Percentiles rank a stretch among this genome's conserved stretches.
phyloP scores from a whole-genome alignment of 2,113 vertebrate genomes.

The Hepsetus odoe region DNA sequence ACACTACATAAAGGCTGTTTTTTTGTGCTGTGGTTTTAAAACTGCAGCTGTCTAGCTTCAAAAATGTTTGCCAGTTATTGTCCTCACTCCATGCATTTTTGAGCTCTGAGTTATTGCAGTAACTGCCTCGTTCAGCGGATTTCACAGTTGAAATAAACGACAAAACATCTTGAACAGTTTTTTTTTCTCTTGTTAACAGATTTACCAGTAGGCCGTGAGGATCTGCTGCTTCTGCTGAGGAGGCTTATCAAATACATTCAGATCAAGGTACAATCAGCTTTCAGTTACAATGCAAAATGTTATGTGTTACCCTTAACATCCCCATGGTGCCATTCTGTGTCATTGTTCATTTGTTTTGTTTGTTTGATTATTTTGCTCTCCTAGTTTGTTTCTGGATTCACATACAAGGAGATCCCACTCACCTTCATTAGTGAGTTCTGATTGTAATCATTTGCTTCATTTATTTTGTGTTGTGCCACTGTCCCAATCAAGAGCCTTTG shows the following conservation, averaged over 20 bases:
- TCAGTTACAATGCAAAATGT: neutral
- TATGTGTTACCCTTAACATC: neutral
- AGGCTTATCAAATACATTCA: constrained; percentile 91
- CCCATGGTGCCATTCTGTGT: neutral
- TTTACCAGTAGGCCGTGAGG: constrained; percentile 87
- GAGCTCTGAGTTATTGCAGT: neutral
- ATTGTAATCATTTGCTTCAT: too few species aligned
- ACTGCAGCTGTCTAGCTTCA: constrained; percentile 9
- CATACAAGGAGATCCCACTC: constrained; percentile 88
- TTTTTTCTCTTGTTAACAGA: constrained; percentile 72
- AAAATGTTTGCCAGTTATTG: neutral
- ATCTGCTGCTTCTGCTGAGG: constrained; percentile 83
- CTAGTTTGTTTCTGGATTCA: constrained; percentile 85
- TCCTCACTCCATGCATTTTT: neutral
- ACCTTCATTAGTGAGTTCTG: constrained; percentile 89
- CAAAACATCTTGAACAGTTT: neutral
- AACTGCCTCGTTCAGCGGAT: neutral
- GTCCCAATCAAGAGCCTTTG: neutral
- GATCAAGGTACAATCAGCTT: constrained; percentile 84
- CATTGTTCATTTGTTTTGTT: neutral
- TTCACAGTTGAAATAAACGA: neutral
- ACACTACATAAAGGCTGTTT: neutral
- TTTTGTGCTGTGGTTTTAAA: neutral
- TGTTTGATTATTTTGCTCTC: constrained; percentile 58
- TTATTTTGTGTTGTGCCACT: neutral